Evolutionary conservation across 2,113 vertebrate species (phyloP).

Genomic region (Prochilodus magdalenae): DNA sequence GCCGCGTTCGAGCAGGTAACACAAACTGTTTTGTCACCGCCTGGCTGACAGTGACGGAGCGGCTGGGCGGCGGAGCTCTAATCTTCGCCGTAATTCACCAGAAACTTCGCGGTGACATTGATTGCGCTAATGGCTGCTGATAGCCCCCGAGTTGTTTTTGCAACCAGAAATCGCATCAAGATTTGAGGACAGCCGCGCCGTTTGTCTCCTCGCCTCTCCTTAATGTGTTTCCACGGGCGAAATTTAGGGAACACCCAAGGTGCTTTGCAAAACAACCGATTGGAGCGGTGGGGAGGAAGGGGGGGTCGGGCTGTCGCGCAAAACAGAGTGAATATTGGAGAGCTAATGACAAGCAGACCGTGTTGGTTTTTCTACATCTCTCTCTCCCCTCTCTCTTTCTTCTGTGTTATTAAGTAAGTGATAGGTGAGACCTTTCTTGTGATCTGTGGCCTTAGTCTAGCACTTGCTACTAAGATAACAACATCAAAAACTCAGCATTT

Average conservation of each 20-base stretch:
- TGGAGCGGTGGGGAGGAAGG: constrained; percentile 78
- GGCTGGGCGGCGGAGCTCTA: constrained; percentile 68
- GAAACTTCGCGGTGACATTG: constrained; percentile 78
- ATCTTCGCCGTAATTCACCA: constrained; percentile 78
- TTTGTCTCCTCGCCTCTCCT: constrained; percentile 81
- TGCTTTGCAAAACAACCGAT: constrained; percentile 79
- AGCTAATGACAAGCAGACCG: constrained; percentile 76
- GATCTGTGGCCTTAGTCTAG: constrained; percentile 62
- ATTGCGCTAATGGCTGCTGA: constrained; percentile 81
- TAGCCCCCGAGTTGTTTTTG: constrained; percentile 85
- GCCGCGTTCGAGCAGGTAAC: constrained; percentile 80
- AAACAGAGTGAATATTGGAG: constrained; percentile 70
- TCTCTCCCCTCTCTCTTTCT: constrained; percentile 21
- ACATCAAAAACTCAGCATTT: constrained; percentile 14
- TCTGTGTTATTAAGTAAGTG: constrained; percentile 43
- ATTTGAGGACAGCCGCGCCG: constrained; percentile 74
- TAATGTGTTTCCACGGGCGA: constrained; percentile 83
- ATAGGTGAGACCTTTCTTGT: constrained; percentile 52
- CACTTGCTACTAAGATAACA: constrained; percentile 44
- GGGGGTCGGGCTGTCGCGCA: constrained; percentile 76
- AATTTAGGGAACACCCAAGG: constrained; percentile 82
- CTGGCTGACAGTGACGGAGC: constrained; percentile 78
- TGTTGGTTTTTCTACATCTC: constrained; percentile 22
- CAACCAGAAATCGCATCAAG: constrained; percentile 80
- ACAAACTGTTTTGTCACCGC: constrained; percentile 81